These are phyloP conservation scores for Noturus placidus DNA, from an alignment of 2,113 vertebrate species.

Conservation along the genomic window DNA sequence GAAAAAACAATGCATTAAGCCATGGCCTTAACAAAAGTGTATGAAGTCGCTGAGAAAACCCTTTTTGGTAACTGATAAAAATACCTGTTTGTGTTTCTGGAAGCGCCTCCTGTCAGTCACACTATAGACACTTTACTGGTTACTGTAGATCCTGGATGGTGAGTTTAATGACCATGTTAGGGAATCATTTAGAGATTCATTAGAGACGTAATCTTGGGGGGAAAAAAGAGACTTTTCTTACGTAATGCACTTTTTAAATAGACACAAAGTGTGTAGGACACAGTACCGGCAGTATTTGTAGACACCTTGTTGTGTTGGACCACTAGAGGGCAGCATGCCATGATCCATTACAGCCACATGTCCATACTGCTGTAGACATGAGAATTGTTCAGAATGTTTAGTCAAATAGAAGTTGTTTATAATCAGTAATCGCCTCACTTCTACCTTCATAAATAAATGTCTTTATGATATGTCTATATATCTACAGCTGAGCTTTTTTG, in stretches of 20 bases:
- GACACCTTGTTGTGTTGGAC: conserved; percentile 50
- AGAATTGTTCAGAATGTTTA: background rate
- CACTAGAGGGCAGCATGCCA: conserved; percentile 71
- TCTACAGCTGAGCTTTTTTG: background rate
- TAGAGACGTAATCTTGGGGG: background rate
- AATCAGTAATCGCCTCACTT: background rate
- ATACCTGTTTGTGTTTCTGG: background rate
- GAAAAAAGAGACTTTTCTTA: no score
- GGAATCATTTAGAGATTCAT: no score
- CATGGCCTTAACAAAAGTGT: background rate
- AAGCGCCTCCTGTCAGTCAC: no score
- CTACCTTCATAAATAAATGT: background rate
- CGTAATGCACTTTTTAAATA: background rate
- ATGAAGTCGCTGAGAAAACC: background rate
- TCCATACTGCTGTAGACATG: background rate
- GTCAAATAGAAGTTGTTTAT: background rate
- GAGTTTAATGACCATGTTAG: background rate
- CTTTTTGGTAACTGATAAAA: background rate
- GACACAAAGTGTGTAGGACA: no score
- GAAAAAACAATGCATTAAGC: background rate
- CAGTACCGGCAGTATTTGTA: background rate
- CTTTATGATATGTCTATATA: background rate
- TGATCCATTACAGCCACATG: conserved; percentile 45
- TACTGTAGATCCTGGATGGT: background rate
- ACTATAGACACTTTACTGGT: background rate